Evolutionary conservation across 2,113 vertebrate species (phyloP).

Genomic region (Xiphophorus maculatus): DNA sequence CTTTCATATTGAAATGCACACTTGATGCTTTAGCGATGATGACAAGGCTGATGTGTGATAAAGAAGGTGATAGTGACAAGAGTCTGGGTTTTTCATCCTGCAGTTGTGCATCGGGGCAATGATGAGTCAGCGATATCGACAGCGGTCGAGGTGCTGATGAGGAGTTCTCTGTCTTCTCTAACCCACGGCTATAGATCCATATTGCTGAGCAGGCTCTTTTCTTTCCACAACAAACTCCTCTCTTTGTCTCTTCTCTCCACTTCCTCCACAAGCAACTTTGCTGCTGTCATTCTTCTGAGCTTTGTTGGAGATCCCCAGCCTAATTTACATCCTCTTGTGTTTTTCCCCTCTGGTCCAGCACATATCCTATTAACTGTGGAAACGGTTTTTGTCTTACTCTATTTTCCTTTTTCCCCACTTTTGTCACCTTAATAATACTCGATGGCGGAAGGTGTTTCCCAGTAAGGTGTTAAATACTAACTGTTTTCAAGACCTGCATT

Average conservation of each 20-base stretch:
- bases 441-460: conserved; percentile 19
- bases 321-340: conserved; percentile 41
- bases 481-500: conserved; percentile 2
- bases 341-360: background rate
- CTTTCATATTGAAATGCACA: conserved; percentile 7
- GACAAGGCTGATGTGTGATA: conserved; percentile 37
- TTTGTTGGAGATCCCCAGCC: conserved; percentile 29
- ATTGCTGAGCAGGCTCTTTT: conserved; percentile 71
- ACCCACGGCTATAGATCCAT: conserved; percentile 76
- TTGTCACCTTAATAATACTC: conserved; percentile 38
- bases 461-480: conserved; percentile 20
- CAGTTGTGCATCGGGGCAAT: conserved; percentile 47
- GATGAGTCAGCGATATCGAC: conserved; percentile 76
- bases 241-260: conserved; percentile 57
- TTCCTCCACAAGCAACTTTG: conserved; percentile 47
- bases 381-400: conserved; percentile 33
- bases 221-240: conserved; percentile 61
- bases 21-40: conserved; percentile 10
- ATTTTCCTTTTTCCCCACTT: conserved; percentile 18
- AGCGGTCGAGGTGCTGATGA: conserved; percentile 72
- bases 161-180: conserved; percentile 71
- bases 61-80: conserved; percentile 35
- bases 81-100: conserved; percentile 28
- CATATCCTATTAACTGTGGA: conserved; percentile 24
- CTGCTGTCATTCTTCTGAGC: conserved; percentile 38